Evolutionary conservation across 1,140 invertebrate species (phyloP).

Genomic region (Caenorhabditis briggsae): DNA sequence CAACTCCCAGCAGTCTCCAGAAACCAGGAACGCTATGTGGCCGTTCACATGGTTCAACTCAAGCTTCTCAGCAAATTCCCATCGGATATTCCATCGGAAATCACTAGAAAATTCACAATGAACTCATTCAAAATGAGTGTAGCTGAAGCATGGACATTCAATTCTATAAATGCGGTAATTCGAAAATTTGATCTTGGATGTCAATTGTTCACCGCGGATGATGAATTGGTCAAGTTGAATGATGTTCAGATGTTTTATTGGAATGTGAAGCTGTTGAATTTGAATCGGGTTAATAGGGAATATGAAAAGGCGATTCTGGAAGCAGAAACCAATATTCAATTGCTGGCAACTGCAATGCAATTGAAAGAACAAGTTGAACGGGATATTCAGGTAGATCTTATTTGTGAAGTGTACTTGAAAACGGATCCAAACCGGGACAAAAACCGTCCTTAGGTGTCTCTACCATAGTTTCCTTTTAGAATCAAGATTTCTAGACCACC

Average conservation of each 20-base stretch:
- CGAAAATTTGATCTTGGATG: constrained; percentile 67
- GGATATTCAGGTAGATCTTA: not conserved
- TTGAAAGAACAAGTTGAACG: constrained; percentile 23
- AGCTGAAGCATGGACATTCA: constrained; percentile 67
- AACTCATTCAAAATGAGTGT: constrained; percentile 66
- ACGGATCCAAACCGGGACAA: no score
- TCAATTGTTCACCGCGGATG: constrained; percentile 65
- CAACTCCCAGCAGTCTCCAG: constrained; percentile 58
- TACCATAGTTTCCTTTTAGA: no score
- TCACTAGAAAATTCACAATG: constrained; percentile 60
- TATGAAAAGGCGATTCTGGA: not conserved
- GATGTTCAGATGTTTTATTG: constrained; percentile 69
- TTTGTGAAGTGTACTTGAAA: no score
- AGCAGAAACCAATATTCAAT: constrained; percentile 6
- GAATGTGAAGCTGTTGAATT: constrained; percentile 65
- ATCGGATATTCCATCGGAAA: constrained; percentile 62
- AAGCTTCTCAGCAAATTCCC: constrained; percentile 66
- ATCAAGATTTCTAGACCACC: no score
- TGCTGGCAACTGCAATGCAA: constrained; percentile 35
- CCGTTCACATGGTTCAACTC: constrained; percentile 68
- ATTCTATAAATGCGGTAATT: constrained; percentile 65
- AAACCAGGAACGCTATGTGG: constrained; percentile 53
- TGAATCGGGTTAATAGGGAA: constrained; percentile 19
- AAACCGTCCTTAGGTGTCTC: no score
- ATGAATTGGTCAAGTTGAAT: constrained; percentile 62